Base-by-base conservation (phyloP, 1,140 invertebrate species). In the Bombus cullumanus region DNA sequence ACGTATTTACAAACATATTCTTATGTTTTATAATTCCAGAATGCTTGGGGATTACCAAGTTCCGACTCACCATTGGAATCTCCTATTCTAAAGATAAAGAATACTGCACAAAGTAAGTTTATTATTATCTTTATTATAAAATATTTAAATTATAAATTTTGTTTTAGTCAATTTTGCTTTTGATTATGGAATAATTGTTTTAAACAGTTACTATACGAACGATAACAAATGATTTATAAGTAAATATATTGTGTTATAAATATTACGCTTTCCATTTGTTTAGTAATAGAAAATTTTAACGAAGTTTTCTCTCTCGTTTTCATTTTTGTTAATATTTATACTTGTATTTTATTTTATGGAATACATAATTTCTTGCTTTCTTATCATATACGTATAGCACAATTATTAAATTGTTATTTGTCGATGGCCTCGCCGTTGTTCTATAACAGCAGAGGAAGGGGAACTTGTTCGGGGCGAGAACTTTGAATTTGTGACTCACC, bases 31-130 rank as follows among this genome's bases (percentile, higher is more conserved):
- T 37, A 31, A 79, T 94, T 94, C 62, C 93, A 97, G 96, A 96
- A 96, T 91, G 95, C 96, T 83, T 97, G 97, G 96, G 96, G 97
- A 86, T 90, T 97, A 81, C 93, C 78, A 78, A 92, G 93, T 81
- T 94, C 95, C 81, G 95, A 94, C 74, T 89, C 91, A 92, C 94
- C 90, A 41, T 93, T 91, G 88, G 95, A 96, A 91, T 92, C 96
- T 31, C 94, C 95, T 91, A 93, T 96, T 78, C 95, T 95, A 57
- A 95, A 95, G 64, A 81, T 89, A 34, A 91, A 92, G 59, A 93
- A 89, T 77, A 69, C 78, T 31, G 71, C 74, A 75, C 95, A 95
- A 82, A 88, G 93, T 94, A 88, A 94, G 94, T 93, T 59, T 59
- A 22, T 39, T 43, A 73, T 43, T 77, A 66, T n/a, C 25, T 62